Conservation (phyloP, 2,113 vertebrate species). For the Dasyornis broadbenti region DNA sequence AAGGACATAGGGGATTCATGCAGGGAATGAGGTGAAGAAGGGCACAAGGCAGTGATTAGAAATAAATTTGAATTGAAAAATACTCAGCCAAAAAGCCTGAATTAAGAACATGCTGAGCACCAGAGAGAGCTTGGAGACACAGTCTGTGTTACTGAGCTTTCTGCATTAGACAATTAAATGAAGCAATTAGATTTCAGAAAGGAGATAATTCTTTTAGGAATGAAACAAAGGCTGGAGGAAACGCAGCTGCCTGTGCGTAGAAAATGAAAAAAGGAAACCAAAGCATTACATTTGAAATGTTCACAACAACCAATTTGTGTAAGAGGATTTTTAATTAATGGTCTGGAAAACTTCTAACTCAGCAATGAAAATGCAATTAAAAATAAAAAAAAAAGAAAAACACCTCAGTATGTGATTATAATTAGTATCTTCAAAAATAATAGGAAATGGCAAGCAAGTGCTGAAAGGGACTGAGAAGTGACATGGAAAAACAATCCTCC, state of each 20-base stretch:
- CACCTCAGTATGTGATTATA: background rate
- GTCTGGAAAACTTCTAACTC: background rate
- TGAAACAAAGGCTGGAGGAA: conserved; percentile 14
- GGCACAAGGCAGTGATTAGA: background rate
- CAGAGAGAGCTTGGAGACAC: background rate
- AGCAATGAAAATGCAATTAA: background rate
- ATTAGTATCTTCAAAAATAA: background rate
- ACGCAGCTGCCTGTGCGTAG: background rate
- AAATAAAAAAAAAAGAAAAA: background rate
- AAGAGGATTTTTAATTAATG: background rate
- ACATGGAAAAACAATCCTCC: background rate
- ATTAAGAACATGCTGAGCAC: background rate
- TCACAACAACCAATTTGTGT: background rate
- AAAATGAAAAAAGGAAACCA: background rate
- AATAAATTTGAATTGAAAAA: background rate
- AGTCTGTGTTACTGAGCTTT: background rate
- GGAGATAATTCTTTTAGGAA: background rate
- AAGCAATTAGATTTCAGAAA: conserved; percentile 29
- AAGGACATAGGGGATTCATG: background rate
- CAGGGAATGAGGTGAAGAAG: background rate
- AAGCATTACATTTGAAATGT: background rate
- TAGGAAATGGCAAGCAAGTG: background rate
- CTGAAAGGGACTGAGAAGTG: background rate
- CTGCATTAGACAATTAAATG: background rate
- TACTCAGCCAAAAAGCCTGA: background rate